Base-by-base conservation (phyloP, 2,888 invertebrate species). In the Prenolepis imparis region DNA sequence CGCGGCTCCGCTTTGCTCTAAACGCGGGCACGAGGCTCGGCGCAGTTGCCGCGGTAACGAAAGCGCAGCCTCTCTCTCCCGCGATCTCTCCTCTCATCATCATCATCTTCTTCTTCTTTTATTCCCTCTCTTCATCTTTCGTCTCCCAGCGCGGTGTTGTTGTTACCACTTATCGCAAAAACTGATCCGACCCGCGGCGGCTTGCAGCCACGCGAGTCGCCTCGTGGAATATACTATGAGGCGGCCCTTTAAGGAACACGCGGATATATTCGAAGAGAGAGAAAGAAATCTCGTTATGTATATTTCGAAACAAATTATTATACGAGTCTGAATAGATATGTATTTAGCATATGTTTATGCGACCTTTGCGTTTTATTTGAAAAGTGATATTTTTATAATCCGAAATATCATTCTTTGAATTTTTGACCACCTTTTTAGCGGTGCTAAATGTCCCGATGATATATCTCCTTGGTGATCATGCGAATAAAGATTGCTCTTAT, bases 131-230 rank as follows among this genome's bases (percentile, higher is more conserved):
- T 57, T 57, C 57, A 28, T 57, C 57, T 80, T 83, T 64, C 67
- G 68, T 67, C 84, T 73, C 81, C 74, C 83, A 77, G 75, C 82
- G 78, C 87, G 82, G 85, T 86, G 89, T 89, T 90, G 89, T 88
- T 88, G 86, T 88, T 91, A 86, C 89, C 84, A 88, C 87, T 90
- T 86, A 89, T 90, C 90, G 87, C 90, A 89, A 90, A 90, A 90
- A 90, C 88, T 84, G 87, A 90, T 90, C 90, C 87, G 77, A 89
- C 85, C 57, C 77, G 89, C 82, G 82, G 72, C 52, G 82, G 68
- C 52, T 75, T 83, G 82, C 67, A 85, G 85, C 88, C 88, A 86
- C 89, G 88, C 89, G 89, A 86, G 86, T 75, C 80, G 70, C 80
- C 70, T 83, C 86, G 84, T 64, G 85, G 89, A 89, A 89, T 89